Conservation (phyloP, 2,113 vertebrate genomes). For the Salvelinus alpinus region DNA sequence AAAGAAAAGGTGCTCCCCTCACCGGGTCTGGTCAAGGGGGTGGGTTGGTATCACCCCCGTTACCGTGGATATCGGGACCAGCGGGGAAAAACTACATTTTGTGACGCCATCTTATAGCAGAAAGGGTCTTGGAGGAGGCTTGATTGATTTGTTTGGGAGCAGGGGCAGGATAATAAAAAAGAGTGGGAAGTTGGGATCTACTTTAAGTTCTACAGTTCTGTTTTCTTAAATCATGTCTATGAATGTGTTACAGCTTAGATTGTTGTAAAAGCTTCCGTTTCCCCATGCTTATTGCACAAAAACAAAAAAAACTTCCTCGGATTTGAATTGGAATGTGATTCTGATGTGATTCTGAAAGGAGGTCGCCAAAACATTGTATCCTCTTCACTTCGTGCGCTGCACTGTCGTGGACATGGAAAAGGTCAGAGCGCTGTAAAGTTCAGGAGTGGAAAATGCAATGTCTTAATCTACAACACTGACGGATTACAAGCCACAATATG, state of each 20-base stretch:
- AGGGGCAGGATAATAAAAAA: slow-evolving; percentile 20
- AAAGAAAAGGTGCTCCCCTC: slow-evolving; percentile 45
- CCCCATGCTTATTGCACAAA: background rate
- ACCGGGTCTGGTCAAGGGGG: slow-evolving; percentile 64
- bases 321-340: background rate
- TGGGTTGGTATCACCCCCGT: slow-evolving; percentile 51
- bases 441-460: background rate
- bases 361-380: background rate
- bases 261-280: background rate
- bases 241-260: background rate
- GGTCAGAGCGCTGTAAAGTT: background rate
- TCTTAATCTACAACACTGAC: background rate
- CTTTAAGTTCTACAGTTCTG: background rate
- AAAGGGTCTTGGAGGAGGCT: slow-evolving; percentile 14
- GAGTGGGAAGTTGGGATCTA: background rate
- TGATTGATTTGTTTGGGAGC: slow-evolving; percentile 70
- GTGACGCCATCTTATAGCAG: slow-evolving; percentile 51
- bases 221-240: background rate
- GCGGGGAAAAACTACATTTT: slow-evolving; percentile 65
- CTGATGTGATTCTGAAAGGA: background rate
- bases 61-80: slow-evolving; percentile 63
- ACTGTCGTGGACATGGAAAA: background rate
- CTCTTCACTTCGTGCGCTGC: background rate
- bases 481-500: background rate
- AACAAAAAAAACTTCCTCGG: background rate